Evolutionary conservation across 2,888 invertebrate species (phyloP), one percentile per base, ranked within the genome.

Genomic region (Archaeoteleia sp.): DNA sequence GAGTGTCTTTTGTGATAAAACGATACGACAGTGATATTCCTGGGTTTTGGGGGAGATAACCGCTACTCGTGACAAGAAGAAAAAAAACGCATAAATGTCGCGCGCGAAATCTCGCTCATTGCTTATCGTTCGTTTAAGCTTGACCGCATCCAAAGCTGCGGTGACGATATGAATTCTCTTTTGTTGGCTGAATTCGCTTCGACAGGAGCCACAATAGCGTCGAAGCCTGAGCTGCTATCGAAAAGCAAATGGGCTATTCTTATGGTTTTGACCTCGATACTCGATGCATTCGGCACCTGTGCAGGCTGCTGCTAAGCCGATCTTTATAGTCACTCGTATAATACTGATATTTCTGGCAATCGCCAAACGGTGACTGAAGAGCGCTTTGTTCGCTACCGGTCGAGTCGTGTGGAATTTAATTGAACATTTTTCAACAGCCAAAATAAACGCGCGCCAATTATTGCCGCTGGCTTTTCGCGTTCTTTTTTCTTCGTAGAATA

Each of bases 111-210:
- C 49, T 54, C 62, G 37, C 51, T 67, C 57, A 63, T 62, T 63
- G 68, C 62, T 63, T 68, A 68, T 68, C 68, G 43, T 63, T 54
- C 54, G 58, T 63, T 68, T 58, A 68, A 58, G 68, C 62, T 68
- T 54, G 68, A 63, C 63, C 63, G 68, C 58, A 34, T 63, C 54
- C 39, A 49, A 53, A 63, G 51, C 62, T 43, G 37, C 46, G 49
- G 54, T 34, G 58, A 49, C 43, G 48, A 66, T 53, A 45, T 53
- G 57, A 58, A 57, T 61, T 58, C 62, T 32, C 62, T 67, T 67
- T 67, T 67, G 57, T 62, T 48, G 53, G 42, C 6, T 12, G 20
- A 51, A 40, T 29, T 57, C 57, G 57, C 55, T 57, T 51, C 55
- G 61, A 15, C 20, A 57, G 14, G 25, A 40, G 35, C 57, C n/a